phyloP scores from a whole-genome alignment of 2,888 invertebrate species.

The Xestia ashworthii region DNA sequence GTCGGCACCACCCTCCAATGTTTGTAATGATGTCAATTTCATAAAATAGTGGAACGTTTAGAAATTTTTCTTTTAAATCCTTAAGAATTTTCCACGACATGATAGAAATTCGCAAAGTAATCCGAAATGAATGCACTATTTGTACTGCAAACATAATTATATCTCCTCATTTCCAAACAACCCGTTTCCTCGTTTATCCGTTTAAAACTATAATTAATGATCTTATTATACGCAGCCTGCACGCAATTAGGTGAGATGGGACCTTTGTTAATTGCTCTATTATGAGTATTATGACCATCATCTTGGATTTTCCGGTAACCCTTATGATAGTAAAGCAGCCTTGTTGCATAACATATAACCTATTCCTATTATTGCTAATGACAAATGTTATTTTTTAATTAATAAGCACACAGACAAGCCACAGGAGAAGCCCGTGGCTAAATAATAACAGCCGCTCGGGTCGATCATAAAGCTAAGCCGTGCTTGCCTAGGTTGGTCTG shows the following conservation, averaged over 20 bases:
- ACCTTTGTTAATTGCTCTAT: slow-evolving; percentile 31
- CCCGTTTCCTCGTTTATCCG: slow-evolving; percentile 1
- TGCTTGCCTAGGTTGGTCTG: too few species aligned
- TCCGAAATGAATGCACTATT: neutral
- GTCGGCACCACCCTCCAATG: neutral
- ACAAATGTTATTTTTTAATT: neutral
- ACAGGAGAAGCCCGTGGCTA: neutral
- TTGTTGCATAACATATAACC: neutral
- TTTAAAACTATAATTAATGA: slow-evolving; percentile 21
- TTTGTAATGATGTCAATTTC: neutral
- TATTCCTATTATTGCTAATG: neutral
- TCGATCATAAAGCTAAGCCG: too few species aligned
- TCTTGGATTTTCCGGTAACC: slow-evolving; percentile 1
- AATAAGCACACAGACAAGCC: neutral
- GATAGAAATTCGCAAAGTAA: neutral
- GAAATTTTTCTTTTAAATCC: too few species aligned
- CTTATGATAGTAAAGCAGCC: too few species aligned
- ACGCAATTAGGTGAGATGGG: slow-evolving; percentile 16
- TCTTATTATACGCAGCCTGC: slow-evolving; percentile 6
- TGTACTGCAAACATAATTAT: slow-evolving; percentile 9
- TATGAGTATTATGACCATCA: neutral
- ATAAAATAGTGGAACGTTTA: too few species aligned
- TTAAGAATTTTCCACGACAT: neutral
- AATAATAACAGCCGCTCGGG: too few species aligned
- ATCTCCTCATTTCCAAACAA: neutral